These are phyloP conservation scores for Diphyllodes magnificus DNA, from an alignment of 2,113 vertebrate genomes.

Conservation along the genomic window DNA sequence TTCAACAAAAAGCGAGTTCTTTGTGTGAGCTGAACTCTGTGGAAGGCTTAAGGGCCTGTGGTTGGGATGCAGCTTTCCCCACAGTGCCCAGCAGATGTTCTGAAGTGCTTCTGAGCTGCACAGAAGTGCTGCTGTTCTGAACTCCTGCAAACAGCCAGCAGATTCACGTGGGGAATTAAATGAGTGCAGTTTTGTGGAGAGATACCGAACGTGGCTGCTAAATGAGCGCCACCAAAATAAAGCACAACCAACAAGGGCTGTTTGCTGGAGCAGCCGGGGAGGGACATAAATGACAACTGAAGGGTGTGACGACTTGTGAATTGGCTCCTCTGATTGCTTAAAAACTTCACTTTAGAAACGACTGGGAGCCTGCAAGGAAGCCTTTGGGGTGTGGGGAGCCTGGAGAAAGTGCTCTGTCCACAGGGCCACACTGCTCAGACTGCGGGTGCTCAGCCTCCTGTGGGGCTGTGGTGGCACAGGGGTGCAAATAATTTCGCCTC, in stretches of 20 bases:
- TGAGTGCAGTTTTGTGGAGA: slow-evolving; percentile 15
- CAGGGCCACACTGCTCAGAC: background rate
- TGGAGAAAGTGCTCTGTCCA: background rate
- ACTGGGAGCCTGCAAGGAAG: background rate
- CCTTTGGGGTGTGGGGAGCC: background rate
- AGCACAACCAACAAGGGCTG: background rate
- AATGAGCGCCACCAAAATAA: slow-evolving; percentile 22
- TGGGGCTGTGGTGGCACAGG: background rate
- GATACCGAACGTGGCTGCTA: background rate
- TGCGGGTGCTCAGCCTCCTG: background rate
- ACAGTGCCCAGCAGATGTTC: slow-evolving; percentile 23
- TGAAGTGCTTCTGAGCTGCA: background rate
- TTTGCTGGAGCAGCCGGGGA: background rate
- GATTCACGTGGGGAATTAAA: slow-evolving; percentile 51
- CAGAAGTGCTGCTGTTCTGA: slow-evolving; percentile 37
- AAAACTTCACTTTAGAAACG: background rate
- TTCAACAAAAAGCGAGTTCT: background rate
- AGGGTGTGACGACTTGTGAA: background rate
- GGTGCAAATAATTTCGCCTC: background rate
- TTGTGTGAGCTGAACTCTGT: background rate
- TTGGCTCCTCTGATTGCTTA: background rate
- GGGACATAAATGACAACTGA: background rate
- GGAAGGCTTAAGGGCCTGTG: background rate
- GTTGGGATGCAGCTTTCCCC: background rate
- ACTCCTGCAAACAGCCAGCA: slow-evolving; percentile 36